A percentile compares a stretch with the other conserved stretches of the same genome.
Evolutionary conservation across 2,797 vertebrate species (phyloP).

Genomic region (Sebastes elongatus): DNA sequence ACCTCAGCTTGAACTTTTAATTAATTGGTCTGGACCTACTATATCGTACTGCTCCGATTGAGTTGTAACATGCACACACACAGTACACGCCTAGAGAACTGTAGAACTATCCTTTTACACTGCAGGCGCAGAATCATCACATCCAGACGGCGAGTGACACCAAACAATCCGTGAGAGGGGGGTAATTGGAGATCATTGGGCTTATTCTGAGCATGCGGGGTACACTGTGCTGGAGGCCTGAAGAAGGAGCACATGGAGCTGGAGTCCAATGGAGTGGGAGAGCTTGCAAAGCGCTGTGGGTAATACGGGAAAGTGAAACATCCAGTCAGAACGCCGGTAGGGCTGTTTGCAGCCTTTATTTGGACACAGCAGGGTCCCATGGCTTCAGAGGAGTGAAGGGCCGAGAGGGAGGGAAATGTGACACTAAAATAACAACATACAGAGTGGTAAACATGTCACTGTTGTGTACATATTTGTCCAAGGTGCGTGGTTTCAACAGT

Average conservation of each 20-base stretch:
- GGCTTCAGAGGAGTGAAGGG: neutral
- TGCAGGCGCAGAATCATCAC: constrained; percentile 78
- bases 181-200: constrained; percentile 81
- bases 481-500: constrained; percentile 14
- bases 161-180: constrained; percentile 79
- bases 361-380: constrained; percentile 66
- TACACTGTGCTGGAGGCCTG: constrained; percentile 46
- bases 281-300: constrained; percentile 64
- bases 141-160: constrained; percentile 78
- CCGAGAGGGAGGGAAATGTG: constrained; percentile 27
- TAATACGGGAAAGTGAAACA: constrained; percentile 62
- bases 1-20: neutral
- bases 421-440: constrained; percentile 54
- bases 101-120: constrained; percentile 79
- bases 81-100: constrained; percentile 50
- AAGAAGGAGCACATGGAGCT: constrained; percentile 40
- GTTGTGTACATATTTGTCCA: constrained; percentile 62
- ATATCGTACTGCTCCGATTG: constrained; percentile 33
- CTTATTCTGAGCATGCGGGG: constrained; percentile 81
- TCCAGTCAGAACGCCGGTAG: constrained; percentile 40
- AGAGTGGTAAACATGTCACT: constrained; percentile 58
- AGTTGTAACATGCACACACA: constrained; percentile 48
- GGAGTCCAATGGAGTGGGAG: constrained; percentile 26
- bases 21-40: neutral
- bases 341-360: constrained; percentile 76